Conservation (phyloP, 2,888 invertebrate genomes). For the Agrotis segetum region DNA sequence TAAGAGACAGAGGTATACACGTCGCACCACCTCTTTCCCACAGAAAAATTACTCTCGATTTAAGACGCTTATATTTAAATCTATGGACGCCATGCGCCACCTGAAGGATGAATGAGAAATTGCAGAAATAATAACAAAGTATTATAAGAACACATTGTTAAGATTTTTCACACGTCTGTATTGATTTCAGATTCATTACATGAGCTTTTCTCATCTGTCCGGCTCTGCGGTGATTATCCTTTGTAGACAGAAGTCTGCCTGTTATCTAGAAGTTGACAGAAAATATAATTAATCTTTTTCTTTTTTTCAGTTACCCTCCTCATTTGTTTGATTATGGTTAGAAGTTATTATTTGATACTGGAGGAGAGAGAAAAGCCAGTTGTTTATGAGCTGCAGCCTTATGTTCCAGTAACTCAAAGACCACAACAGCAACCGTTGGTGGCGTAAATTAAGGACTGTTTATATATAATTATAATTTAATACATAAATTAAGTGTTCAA, state of each 20-base stretch:
- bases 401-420: constrained; percentile 71
- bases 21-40: too few species aligned
- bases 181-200: constrained; percentile 36
- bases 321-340: constrained; percentile 79
- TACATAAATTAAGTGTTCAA: background rate
- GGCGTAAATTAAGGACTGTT: constrained; percentile 49
- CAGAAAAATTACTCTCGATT: too few species aligned
- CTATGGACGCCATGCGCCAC: too few species aligned
- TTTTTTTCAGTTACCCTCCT: constrained; percentile 79
- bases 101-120: too few species aligned
- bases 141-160: background rate
- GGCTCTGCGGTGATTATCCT: constrained; percentile 43
- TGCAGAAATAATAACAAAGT: too few species aligned
- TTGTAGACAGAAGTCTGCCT: constrained; percentile 27
- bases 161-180: constrained; percentile 14
- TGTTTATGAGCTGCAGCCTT: constrained; percentile 79
- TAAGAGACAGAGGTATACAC: too few species aligned
- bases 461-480: background rate
- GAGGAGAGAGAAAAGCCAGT: constrained; percentile 79
- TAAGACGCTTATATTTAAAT: too few species aligned
- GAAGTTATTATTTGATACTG: constrained; percentile 82
- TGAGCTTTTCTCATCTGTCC: constrained; percentile 14
- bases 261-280: background rate
- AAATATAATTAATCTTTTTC: background rate
- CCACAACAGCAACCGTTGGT: constrained; percentile 66